Evolutionary conservation across 2,113 vertebrate genomes (phyloP).

Genomic region (Astatoreochromis straeleni): DNA sequence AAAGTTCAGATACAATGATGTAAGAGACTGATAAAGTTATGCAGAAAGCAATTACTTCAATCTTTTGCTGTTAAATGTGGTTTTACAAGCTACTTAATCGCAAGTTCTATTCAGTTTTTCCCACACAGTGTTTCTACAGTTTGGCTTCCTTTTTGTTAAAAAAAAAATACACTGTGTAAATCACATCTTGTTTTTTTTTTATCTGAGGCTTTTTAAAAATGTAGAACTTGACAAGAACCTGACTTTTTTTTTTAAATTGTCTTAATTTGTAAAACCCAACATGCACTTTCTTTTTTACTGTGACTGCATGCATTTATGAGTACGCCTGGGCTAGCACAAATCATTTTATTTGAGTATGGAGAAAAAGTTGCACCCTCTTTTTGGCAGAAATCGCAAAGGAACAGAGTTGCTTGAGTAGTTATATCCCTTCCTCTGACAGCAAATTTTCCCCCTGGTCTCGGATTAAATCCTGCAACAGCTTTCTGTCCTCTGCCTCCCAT

Average conservation of each 20-base stretch:
- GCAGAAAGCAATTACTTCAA: neutral
- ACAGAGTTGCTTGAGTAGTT: neutral
- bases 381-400: neutral
- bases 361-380: neutral
- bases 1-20: neutral
- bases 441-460: neutral
- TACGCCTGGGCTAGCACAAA: neutral
- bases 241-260: neutral
- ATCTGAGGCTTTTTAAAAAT: neutral
- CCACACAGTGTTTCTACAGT: neutral
- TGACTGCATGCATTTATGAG: neutral
- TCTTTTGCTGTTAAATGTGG: neutral
- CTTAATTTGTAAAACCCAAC: neutral
- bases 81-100: neutral
- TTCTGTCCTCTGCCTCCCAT: neutral
- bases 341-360: neutral
- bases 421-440: neutral
- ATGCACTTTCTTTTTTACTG: neutral
- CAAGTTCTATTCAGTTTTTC: neutral
- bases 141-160: neutral
- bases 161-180: fast-evolving
- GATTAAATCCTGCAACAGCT: constrained; percentile 2
- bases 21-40: neutral
- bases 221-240: neutral
- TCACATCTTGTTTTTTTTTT: neutral